Evolutionary conservation across 37 sponge, comb jelly and placozoan genomes (phyloP), one percentile per base, ranked within the genome.

Genomic region (Aphrocallistes beatrix): DNA sequence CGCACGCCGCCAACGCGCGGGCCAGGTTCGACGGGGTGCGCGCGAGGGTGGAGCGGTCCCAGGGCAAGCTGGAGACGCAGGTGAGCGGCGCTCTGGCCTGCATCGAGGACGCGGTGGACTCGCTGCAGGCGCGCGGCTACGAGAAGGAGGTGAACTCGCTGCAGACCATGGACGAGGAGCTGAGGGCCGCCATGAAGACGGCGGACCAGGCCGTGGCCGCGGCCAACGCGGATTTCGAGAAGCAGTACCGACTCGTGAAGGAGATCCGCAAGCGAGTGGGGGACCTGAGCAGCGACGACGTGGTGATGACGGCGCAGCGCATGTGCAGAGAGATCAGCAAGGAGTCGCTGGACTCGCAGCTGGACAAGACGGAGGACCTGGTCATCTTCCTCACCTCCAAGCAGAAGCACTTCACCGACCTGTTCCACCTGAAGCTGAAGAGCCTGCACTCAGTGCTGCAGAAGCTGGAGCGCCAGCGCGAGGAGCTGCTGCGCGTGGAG

Each of bases 71-170:
- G 75, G 75, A 60, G 28, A 30, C 75, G n/a, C 75, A 60, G 34
- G 75, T 60, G 32, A 60, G 34, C n/a, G n/a, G 28, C 6, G 21
- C n/a, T 25, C 3, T 60, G 28, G 3, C 28, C 6, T 60, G 75
- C 34, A 60, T 60, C 3, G 75, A 60, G 34, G 75, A 60, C n/a
- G 75, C 75, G n/a, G 75, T 60, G 34, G 75, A 60, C 75, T 60
- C 75, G 3, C 3, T 60, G 34, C 75, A 60, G 34, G 75, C 75
- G 34, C 75, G 3, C n/a, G 75, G 75, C 6, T 60, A 60, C 34
- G 75, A 60, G 3, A 60, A 60, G 10, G 75, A 60, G n/a, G 75
- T 60, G 1, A 60, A 60, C 34, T 60, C 75, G 75, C n/a, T 60
- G 3, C 75, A 60, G 6, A 30, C 32, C 25, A 60, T 60, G 34